Evolutionary conservation across 2,113 vertebrate genomes (phyloP).

Genomic region (Vidua chalybeata): DNA sequence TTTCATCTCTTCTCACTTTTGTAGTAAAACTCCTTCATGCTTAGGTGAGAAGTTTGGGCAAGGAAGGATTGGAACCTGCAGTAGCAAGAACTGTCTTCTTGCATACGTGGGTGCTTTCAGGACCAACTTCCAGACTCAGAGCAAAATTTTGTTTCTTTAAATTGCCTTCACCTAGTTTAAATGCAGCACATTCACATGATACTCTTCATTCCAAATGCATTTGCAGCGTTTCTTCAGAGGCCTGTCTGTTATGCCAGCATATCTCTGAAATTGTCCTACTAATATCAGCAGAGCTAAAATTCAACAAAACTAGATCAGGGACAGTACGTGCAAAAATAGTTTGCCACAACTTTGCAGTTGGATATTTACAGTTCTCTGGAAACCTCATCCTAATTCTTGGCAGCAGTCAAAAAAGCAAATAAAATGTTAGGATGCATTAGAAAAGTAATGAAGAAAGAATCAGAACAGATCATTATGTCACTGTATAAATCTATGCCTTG

Average conservation of each 20-base stretch:
- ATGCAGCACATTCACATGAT: not conserved
- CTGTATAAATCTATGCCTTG: conserved; percentile 20
- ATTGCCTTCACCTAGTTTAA: not conserved
- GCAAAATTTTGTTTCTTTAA: not conserved
- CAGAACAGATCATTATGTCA: not conserved
- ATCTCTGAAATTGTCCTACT: not conserved
- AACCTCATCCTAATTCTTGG: conserved; percentile 2
- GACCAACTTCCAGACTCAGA: not conserved
- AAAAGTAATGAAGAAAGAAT: conserved; percentile 35
- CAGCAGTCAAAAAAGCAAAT: conserved; percentile 21
- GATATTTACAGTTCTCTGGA: conserved; percentile 21
- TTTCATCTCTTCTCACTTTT: not conserved
- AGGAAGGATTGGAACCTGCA: not conserved
- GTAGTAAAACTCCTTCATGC: not conserved
- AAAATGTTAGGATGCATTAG: not conserved
- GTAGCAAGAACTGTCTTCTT: not conserved
- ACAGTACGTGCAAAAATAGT: not conserved
- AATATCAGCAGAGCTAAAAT: not conserved
- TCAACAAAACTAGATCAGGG: not conserved
- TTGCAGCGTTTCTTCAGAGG: not conserved
- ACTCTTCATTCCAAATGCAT: not conserved
- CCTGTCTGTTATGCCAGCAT: not conserved
- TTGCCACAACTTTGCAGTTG: not conserved
- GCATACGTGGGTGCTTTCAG: not conserved
- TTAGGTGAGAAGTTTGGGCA: not conserved